A percentile compares a stretch with the other conserved stretches of the same genome.
Conservation (phyloP, 2,113 vertebrate species). For the Enhydra lutris region DNA sequence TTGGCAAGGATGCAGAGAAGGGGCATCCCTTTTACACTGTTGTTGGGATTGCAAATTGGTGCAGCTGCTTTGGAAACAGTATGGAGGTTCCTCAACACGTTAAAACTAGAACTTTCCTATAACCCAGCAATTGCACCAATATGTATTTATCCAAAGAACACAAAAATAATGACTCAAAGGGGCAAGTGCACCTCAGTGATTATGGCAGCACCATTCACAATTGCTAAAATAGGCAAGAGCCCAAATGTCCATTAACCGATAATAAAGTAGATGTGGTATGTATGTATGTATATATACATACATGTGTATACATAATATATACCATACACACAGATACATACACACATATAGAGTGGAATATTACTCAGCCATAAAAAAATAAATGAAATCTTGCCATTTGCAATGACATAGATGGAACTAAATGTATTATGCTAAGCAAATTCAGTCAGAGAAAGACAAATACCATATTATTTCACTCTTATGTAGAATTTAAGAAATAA, state of each 20-base stretch:
- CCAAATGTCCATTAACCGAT: background rate
- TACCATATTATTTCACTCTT: background rate
- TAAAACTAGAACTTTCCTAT: background rate
- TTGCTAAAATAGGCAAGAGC: background rate
- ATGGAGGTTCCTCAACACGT: background rate
- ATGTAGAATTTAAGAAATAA: background rate
- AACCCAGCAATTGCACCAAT: background rate
- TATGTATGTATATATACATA: too few relatives aligned
- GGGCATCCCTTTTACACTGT: background rate
- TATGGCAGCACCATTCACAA: background rate
- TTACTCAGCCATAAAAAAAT: background rate
- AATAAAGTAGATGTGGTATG: background rate
- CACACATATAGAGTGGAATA: background rate
- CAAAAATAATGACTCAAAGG: background rate
- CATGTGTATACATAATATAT: background rate
- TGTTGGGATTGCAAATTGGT: background rate
- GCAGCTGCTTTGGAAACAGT: background rate
- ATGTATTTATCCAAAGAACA: background rate
- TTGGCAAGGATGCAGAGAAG: background rate
- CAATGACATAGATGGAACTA: background rate
- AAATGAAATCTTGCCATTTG: background rate
- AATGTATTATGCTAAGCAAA: background rate
- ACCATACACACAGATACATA: background rate
- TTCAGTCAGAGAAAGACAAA: background rate
- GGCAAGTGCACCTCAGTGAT: background rate